Conservation (phyloP, 23 tunicate species). For the Clavelina lepadiformis region DNA sequence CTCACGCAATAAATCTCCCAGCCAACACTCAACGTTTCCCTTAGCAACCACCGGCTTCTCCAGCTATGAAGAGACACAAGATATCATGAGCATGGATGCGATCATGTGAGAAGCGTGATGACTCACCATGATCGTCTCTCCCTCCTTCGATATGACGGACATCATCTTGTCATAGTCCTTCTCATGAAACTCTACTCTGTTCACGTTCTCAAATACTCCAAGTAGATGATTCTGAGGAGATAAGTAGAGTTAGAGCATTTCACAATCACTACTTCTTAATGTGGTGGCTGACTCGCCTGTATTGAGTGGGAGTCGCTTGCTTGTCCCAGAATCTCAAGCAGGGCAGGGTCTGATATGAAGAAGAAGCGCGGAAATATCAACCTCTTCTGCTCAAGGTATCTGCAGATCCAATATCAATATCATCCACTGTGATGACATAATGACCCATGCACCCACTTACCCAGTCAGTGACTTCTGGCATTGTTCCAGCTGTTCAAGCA, state of each 20-base stretch:
- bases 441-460: slow-evolving; percentile 10
- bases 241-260: neutral
- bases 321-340: slow-evolving; percentile 95
- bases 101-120: neutral
- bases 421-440: too few species aligned
- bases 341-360: slow-evolving; percentile 98
- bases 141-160: slow-evolving; percentile 87
- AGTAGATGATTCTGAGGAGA: slow-evolving; percentile 81
- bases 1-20: slow-evolving; percentile 73
- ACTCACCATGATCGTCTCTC: slow-evolving; percentile 81
- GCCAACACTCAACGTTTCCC: slow-evolving; percentile 95
- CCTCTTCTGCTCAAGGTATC: slow-evolving; percentile 95
- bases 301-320: slow-evolving; percentile 98
- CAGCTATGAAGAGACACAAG: slow-evolving; percentile 63
- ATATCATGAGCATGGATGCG: too few species aligned
- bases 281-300: slow-evolving; percentile 32
- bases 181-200: slow-evolving; percentile 83
- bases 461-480: slow-evolving; percentile 99
- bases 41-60: slow-evolving; percentile 90
- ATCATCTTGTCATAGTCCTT: slow-evolving; percentile 94
- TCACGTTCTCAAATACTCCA: slow-evolving; percentile 96
- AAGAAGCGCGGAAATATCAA: slow-evolving; percentile 97
- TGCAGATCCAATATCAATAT: neutral
- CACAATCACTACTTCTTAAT: neutral
- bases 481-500: slow-evolving; percentile 89